Evolutionary conservation across 2,888 invertebrate species (phyloP).

Genomic region (Aquatica leii): DNA sequence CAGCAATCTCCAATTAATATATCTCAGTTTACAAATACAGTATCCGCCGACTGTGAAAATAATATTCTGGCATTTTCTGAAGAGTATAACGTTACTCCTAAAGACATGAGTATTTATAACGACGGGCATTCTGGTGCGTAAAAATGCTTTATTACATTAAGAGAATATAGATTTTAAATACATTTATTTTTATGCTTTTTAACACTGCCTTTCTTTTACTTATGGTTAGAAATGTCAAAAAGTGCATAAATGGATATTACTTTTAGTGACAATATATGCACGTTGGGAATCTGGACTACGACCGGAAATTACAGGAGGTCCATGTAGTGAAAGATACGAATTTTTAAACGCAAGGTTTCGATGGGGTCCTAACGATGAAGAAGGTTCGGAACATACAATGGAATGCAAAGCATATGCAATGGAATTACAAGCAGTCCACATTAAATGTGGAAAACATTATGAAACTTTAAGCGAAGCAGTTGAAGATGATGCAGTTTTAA

Average conservation of each 20-base stretch:
- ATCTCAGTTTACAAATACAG: neutral
- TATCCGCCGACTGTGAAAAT: neutral
- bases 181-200: too few relatives aligned
- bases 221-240: too few relatives aligned
- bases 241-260: too few relatives aligned
- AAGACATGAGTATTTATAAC: constrained; percentile 62
- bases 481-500: constrained; percentile 57
- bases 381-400: constrained; percentile 69
- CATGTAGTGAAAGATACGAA: constrained; percentile 62
- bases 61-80: constrained; percentile 60
- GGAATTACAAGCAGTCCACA: constrained; percentile 66
- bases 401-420: constrained; percentile 64
- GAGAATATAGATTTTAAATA: too few relatives aligned
- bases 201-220: too few relatives aligned
- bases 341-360: constrained; percentile 65
- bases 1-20: constrained; percentile 8
- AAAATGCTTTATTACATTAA: too few relatives aligned
- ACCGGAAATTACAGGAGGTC: constrained; percentile 59
- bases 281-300: constrained; percentile 41
- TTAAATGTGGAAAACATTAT: constrained; percentile 47
- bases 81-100: constrained; percentile 62
- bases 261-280: constrained; percentile 48
- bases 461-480: constrained; percentile 46
- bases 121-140: constrained; percentile 63
- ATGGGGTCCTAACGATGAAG: constrained; percentile 66